phyloP scores from a whole-genome alignment of 2,113 vertebrate species.

The Panthera leo region DNA sequence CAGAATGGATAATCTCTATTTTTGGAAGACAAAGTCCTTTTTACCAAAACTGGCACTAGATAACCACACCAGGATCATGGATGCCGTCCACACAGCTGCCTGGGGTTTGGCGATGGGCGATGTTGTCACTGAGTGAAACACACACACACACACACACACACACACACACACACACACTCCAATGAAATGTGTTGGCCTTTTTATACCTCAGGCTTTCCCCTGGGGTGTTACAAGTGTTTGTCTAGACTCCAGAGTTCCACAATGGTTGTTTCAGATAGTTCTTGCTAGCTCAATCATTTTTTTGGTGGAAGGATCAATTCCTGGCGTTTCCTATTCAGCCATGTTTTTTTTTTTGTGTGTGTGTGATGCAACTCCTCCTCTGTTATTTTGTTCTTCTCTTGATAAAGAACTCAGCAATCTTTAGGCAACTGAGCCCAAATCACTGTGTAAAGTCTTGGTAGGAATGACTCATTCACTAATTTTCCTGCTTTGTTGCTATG shows the following conservation, averaged over 20 bases:
- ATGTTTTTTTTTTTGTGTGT: background rate
- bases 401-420: background rate
- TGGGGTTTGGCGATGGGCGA: background rate
- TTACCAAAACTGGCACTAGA: background rate
- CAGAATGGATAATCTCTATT: background rate
- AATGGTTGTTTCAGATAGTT: background rate
- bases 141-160: background rate
- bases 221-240: background rate
- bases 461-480: background rate
- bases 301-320: background rate
- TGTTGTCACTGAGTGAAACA: background rate
- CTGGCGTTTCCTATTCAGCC: background rate
- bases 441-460: background rate
- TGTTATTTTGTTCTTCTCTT: background rate
- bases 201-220: background rate
- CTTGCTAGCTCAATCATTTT: background rate
- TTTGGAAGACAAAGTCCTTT: background rate
- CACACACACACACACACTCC: background rate
- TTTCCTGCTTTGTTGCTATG: conserved; percentile 51
- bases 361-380: background rate
- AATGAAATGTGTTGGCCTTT: background rate
- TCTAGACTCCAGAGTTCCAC: background rate
- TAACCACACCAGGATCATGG: background rate
- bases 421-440: background rate
- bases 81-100: background rate